A percentile compares a stretch with the other conserved stretches of the same genome.
These are phyloP conservation scores for Coluber constrictor DNA, from an alignment of 2,797 vertebrate genomes.

Conservation along the genomic window DNA sequence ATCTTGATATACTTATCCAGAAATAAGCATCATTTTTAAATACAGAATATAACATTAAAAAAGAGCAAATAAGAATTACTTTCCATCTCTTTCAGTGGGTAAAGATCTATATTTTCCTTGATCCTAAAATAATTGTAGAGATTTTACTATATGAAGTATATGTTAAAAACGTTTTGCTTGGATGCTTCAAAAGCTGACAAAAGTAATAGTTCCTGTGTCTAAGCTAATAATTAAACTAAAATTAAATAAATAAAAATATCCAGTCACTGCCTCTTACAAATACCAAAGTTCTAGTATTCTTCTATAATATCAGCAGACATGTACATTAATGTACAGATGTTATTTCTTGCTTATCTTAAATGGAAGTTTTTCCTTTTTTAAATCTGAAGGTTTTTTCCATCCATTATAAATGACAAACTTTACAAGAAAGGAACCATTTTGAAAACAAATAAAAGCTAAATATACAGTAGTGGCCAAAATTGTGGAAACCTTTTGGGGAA, in stretches of 20 bases:
- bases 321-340: background rate
- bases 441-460: conserved; percentile 28
- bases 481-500: too few species aligned
- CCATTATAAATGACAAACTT: conserved; percentile 4
- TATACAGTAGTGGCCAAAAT: too few species aligned
- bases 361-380: conserved; percentile 12
- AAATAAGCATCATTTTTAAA: background rate
- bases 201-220: conserved; percentile 29
- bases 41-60: background rate
- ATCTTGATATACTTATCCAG: background rate
- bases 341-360: background rate
- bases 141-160: background rate
- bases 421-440: conserved; percentile 6
- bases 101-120: background rate
- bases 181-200: conserved; percentile 22
- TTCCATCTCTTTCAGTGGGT: background rate
- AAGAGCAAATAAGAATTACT: background rate
- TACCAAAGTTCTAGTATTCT: background rate
- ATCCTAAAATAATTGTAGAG: background rate
- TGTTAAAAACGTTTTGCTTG: background rate
- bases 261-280: conserved; percentile 15
- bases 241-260: conserved; percentile 33
- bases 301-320: background rate
- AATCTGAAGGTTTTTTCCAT: conserved; percentile 23
- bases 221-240: background rate